Conservation (phyloP, 2,797 vertebrate genomes). For the Spinus olivaceus region DNA sequence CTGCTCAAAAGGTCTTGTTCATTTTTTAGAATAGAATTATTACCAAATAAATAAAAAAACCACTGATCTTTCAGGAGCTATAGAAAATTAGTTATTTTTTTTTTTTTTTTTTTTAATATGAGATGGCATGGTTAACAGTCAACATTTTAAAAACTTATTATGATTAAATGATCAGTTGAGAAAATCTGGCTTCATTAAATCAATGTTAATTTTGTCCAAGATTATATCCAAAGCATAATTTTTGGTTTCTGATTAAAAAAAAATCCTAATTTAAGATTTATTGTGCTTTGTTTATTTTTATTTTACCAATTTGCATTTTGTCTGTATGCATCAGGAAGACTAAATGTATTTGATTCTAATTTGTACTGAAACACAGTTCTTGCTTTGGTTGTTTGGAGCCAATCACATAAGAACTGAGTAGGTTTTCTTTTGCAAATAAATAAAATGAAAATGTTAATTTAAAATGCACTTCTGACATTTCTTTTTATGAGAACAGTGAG, state of each 20-base stretch:
- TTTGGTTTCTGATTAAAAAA: background rate
- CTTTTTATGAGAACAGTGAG: background rate
- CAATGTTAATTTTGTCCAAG: background rate
- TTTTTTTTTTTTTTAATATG: accelerated
- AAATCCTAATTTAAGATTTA: background rate
- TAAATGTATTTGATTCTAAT: background rate
- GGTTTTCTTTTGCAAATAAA: background rate
- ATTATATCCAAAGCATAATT: background rate
- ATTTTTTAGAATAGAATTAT: background rate
- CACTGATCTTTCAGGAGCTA: background rate
- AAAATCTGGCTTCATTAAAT: background rate
- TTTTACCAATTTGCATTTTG: background rate
- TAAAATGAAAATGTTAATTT: background rate
- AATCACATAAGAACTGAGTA: background rate
- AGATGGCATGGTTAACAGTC: background rate
- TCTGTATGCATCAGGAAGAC: background rate
- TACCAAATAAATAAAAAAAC: background rate
- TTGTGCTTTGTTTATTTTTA: background rate
- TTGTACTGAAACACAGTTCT: background rate
- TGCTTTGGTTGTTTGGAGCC: background rate
- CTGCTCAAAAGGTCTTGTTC: background rate
- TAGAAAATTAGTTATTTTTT: background rate
- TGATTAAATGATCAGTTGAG: background rate
- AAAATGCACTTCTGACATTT: background rate
- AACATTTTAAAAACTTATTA: background rate